Conservation (phyloP, 2,113 vertebrate species). For the Pionites leucogaster region DNA sequence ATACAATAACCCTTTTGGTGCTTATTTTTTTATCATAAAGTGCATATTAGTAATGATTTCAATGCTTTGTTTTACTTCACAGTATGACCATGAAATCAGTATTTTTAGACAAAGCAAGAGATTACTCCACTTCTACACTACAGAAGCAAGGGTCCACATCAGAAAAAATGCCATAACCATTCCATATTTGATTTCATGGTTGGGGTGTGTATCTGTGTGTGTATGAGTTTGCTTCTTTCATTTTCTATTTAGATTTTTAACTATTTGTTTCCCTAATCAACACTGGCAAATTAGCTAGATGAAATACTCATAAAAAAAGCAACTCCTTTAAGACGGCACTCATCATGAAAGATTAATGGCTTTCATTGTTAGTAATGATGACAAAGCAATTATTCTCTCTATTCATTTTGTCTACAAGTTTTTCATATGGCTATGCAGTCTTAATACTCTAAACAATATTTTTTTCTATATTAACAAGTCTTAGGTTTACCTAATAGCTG, state of each 20-base stretch:
- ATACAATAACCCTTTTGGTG: fast-evolving
- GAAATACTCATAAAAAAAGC: not conserved
- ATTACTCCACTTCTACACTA: not conserved
- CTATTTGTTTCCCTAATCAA: not conserved
- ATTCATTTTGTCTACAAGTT: not conserved
- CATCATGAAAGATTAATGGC: not conserved
- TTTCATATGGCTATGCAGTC: not conserved
- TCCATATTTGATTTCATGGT: not conserved
- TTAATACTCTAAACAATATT: not conserved
- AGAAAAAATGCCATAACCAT: not conserved
- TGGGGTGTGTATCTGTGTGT: too few relatives aligned
- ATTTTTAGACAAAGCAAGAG: not conserved
- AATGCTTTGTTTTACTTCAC: not conserved
- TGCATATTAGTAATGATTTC: not conserved
- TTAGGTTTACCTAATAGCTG: not conserved
- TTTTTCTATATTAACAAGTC: not conserved
- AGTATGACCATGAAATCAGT: not conserved
- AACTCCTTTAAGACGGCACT: not conserved
- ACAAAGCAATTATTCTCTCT: not conserved
- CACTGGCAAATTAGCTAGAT: not conserved
- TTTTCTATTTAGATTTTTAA: not conserved
- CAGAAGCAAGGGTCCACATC: not conserved
- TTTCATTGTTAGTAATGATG: not conserved
- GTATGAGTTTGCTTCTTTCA: not conserved
- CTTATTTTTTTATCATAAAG: not conserved